A percentile compares a stretch with the other conserved stretches of the same genome.
Evolutionary conservation across 2,888 invertebrate species (phyloP).

Genomic region (Andricus curvator): DNA sequence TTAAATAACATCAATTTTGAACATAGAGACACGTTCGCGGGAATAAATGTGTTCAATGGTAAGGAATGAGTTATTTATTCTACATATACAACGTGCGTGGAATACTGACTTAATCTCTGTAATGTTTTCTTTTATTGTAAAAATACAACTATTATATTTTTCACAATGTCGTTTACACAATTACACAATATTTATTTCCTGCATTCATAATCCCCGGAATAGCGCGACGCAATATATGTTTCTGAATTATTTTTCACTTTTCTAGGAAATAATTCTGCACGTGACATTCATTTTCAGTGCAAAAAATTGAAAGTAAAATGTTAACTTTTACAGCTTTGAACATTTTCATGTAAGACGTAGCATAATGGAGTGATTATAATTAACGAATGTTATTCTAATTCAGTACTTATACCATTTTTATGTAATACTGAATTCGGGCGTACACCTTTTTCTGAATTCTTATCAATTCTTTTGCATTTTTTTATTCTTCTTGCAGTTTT

Average conservation of each 20-base stretch:
- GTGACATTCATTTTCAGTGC: background rate
- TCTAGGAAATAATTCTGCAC: background rate
- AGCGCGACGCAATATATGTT: background rate
- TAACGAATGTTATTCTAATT: background rate
- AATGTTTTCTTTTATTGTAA: conserved; percentile 30
- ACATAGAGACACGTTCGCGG: background rate
- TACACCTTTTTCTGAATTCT: too few relatives aligned
- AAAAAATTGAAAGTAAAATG: background rate
- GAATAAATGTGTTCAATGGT: background rate
- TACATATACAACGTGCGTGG: background rate
- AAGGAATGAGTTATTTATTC: conserved; percentile 19
- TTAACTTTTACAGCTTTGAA: background rate
- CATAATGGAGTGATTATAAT: background rate
- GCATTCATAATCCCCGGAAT: conserved; percentile 8
- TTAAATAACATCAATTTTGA: background rate
- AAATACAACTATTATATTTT: conserved; percentile 37
- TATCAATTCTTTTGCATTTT: too few relatives aligned
- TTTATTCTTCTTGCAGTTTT: too few relatives aligned
- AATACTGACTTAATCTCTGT: conserved; percentile 20
- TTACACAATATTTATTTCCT: conserved; percentile 20
- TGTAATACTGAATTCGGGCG: background rate
- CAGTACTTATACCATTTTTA: background rate
- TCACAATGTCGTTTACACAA: conserved; percentile 23
- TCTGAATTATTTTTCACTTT: background rate
- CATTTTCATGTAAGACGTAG: background rate